Conservation (phyloP, 2,797 vertebrate genomes). For the Cirrhinus mrigala region DNA sequence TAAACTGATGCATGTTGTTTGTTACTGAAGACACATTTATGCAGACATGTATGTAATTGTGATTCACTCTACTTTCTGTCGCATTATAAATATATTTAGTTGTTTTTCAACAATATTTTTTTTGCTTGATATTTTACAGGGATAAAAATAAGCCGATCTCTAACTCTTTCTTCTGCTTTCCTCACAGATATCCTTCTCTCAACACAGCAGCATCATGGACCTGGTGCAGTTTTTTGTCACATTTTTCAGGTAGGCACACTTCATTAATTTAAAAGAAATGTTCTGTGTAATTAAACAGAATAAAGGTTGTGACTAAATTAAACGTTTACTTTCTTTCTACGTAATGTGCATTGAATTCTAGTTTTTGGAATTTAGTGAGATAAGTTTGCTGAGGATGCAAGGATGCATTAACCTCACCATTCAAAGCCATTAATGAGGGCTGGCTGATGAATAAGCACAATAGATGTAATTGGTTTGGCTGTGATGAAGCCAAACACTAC, state of each 20-base stretch:
- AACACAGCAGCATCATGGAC: conserved; percentile 95
- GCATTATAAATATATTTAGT: not conserved
- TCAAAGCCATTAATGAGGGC: conserved; percentile 46
- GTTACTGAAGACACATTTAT: not conserved
- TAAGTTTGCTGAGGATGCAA: not conserved
- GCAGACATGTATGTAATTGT: not conserved
- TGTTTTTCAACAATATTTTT: not conserved
- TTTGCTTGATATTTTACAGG: not conserved
- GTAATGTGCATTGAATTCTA: not conserved
- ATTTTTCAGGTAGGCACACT: conserved; percentile 88
- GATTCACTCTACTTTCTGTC: not conserved
- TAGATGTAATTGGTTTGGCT: conserved; percentile 46
- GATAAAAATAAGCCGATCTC: not conserved
- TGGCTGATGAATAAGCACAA: conserved; percentile 64
- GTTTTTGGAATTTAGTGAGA: not conserved
- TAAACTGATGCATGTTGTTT: not conserved
- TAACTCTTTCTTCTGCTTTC: conserved; percentile 18
- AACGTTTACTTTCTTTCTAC: not conserved
- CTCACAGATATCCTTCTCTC: conserved; percentile 82
- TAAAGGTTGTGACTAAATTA: not conserved
- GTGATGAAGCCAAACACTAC: conserved; percentile 55
- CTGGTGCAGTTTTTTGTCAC: conserved; percentile 96
- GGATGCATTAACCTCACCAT: conserved; percentile 26
- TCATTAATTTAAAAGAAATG: not conserved
- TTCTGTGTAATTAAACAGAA: not conserved